These are phyloP conservation scores for Drosophila cardini DNA, from an alignment of 1,140 invertebrate species.

Conservation along the genomic window DNA sequence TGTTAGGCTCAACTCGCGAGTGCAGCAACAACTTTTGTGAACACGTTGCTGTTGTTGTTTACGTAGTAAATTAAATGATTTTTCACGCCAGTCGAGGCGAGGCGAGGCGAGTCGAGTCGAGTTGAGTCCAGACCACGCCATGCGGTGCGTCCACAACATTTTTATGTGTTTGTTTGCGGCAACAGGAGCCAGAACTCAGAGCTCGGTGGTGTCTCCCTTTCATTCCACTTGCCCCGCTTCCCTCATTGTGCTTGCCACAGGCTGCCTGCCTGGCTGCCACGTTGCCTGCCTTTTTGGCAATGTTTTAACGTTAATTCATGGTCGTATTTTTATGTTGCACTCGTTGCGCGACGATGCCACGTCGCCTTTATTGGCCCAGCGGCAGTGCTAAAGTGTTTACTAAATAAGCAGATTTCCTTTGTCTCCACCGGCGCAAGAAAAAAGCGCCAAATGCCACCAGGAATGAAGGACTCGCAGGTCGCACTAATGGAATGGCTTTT, in stretches of 20 bases:
- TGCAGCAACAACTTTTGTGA: neutral
- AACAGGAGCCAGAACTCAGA: constrained; percentile 25
- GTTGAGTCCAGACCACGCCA: constrained; percentile 53
- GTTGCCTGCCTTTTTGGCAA: constrained; percentile 73
- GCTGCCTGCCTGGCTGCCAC: constrained; percentile 11
- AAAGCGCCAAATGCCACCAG: neutral
- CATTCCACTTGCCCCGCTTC: neutral
- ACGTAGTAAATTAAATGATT: constrained; percentile 83
- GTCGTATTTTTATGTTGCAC: constrained; percentile 82
- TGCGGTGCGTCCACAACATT: constrained; percentile 61
- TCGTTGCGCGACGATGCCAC: constrained; percentile 56
- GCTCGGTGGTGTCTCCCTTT: neutral
- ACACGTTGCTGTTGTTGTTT: constrained; percentile 26
- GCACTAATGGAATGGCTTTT: constrained; percentile 76
- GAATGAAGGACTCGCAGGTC: constrained; percentile 23
- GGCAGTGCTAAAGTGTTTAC: constrained; percentile 69
- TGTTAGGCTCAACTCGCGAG: constrained; percentile 48
- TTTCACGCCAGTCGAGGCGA: constrained; percentile 60
- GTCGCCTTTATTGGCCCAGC: constrained; percentile 68
- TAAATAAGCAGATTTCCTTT: constrained; percentile 76
- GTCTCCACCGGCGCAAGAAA: constrained; percentile 25
- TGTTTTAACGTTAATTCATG: constrained; percentile 84
- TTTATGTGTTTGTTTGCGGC: constrained; percentile 81
- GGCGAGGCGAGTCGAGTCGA: neutral
- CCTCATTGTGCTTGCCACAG: neutral